Base-by-base conservation (phyloP, 2,797 vertebrate species). In the Schizopygopsis pylzovi region DNA sequence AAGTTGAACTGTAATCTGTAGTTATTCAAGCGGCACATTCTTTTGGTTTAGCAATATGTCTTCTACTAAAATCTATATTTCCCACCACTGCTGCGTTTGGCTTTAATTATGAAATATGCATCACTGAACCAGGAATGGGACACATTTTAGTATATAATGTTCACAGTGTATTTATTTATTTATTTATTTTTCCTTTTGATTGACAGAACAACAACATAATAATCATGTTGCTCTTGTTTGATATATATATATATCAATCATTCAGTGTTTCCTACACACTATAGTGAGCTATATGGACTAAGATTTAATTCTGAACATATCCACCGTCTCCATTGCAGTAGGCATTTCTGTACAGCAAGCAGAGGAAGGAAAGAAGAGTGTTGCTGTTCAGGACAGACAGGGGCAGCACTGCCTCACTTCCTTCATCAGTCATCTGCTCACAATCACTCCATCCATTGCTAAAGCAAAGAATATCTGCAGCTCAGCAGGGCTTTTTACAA, bases 401-500 rank as follows among this genome's bases (percentile, higher is more conserved):
- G 39, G 80, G 85, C 59, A 68, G 72, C 47, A 75, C 65, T 63
- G 85, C 84, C 79, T 56, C 47, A 47, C 87, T 91, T 91, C 89
- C 92, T 92, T 89, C 91, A 91, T 90, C 90, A 93, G 90, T 89
- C 88, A 87, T 71, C 45, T 92, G 91, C 90, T 94, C 93, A 94
- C 92, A 93, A 87, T 94, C 93, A 94, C 91, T 91, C 91, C 91
- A 78, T 89, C 89, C 93, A 92, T 93, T 91, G 61, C 70, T 43
- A 41, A 52, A 43, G 56, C 28, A 33, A 77, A 67, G n/a, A 73
- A 72, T 83, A 15, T 67, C 20, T 59, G 25, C 15, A 12, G 13
- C 73, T 56, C 59, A 63, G 15, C 43, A 52, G 41, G 87, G 87
- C 82, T 89, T 88, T 65, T 56, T 54, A 92, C 90, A 92, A 87